phyloP scores from a whole-genome alignment of 1,140 invertebrate species.

The Drosophila seguyi region DNA sequence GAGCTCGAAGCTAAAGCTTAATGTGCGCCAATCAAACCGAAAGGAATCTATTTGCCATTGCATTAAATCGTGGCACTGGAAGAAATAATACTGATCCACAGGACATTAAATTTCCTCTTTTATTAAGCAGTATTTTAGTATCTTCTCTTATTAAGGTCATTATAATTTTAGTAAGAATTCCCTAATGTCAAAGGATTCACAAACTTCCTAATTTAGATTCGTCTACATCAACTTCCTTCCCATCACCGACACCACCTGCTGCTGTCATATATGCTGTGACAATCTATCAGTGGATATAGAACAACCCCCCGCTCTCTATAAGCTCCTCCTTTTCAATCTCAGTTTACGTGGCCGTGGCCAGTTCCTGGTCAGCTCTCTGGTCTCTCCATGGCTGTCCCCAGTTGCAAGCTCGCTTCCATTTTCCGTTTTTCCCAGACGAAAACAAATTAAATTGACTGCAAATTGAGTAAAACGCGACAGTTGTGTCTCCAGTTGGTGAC shows the following conservation, averaged over 20 bases:
- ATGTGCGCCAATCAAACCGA: slow-evolving; percentile 34
- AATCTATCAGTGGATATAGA: slow-evolving; percentile 5
- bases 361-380: slow-evolving; percentile 9
- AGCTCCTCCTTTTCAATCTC: slow-evolving; percentile 22
- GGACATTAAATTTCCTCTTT: neutral
- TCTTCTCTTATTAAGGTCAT: too few species aligned
- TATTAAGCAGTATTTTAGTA: neutral
- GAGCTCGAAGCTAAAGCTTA: slow-evolving; percentile 17
- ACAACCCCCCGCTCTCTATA: neutral
- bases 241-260: slow-evolving; percentile 25
- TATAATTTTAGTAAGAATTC: neutral
- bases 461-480: slow-evolving; percentile 81
- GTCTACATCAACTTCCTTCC: neutral
- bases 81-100: neutral
- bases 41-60: slow-evolving; percentile 21
- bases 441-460: slow-evolving; percentile 83
- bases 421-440: slow-evolving; percentile 44
- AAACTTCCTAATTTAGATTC: slow-evolving; percentile 14
- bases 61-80: slow-evolving; percentile 7
- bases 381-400: slow-evolving; percentile 20
- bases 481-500: slow-evolving; percentile 59
- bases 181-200: neutral
- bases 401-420: neutral
- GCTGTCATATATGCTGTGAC: slow-evolving; percentile 32
- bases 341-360: slow-evolving; percentile 12